Percentiles rank a stretch among this genome's conserved stretches.
phyloP scores from a whole-genome alignment of 1,140 invertebrate genomes.

The Nixonia krombeini region DNA sequence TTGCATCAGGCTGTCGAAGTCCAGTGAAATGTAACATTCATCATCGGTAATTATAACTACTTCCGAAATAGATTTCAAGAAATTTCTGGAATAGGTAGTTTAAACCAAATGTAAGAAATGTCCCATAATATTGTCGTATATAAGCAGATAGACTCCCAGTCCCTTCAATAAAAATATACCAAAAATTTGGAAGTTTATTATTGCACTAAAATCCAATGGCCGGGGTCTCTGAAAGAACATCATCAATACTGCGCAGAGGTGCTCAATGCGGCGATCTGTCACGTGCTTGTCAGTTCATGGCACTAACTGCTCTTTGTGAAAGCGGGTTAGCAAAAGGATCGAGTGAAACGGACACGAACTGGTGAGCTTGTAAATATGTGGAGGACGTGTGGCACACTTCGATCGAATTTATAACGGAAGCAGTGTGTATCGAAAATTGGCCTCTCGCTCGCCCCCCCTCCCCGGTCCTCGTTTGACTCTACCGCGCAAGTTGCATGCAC shows the following conservation, averaged over 20 bases:
- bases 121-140: too few species aligned
- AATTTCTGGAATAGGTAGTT: slow-evolving; percentile 46
- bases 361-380: slow-evolving; percentile 50
- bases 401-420: slow-evolving; percentile 58
- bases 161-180: too few species aligned
- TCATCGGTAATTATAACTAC: too few species aligned
- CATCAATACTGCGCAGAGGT: slow-evolving; percentile 45
- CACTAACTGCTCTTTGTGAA: slow-evolving; percentile 38
- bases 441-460: slow-evolving; percentile 40
- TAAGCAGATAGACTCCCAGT: too few species aligned
- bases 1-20: too few species aligned
- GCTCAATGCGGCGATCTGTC: slow-evolving; percentile 55
- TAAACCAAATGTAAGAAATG: too few species aligned
- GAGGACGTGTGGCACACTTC: slow-evolving; percentile 55
- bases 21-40: too few species aligned
- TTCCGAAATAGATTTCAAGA: slow-evolving; percentile 31
- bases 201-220: too few species aligned
- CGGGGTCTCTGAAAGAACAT: too few species aligned
- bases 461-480: slow-evolving; percentile 38
- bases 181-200: too few species aligned
- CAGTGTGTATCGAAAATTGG: slow-evolving; percentile 51
- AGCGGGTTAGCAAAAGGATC: slow-evolving; percentile 46
- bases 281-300: slow-evolving; percentile 51
- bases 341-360: slow-evolving; percentile 39
- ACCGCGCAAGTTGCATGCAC: slow-evolving; percentile 42